Evolutionary conservation across 2,113 vertebrate species (phyloP), one percentile per base, ranked within the genome.

Genomic region (Cottus gobio): DNA sequence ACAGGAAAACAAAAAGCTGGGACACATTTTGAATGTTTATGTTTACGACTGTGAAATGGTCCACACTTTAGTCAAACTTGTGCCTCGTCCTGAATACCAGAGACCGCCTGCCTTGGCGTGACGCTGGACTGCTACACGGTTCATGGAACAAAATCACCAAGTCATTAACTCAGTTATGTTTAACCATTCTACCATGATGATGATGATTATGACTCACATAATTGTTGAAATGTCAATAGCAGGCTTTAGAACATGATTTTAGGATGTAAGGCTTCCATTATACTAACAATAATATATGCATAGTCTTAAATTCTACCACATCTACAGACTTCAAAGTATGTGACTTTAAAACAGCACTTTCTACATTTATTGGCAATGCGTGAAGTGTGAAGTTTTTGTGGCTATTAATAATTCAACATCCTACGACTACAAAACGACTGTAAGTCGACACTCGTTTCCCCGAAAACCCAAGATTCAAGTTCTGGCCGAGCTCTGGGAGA

Each of bases 111-210:
- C 78, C 63, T 31, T 16, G 65, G 5, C 5, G 1, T 52, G 71
- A 75, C 6, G 37, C 28, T 22, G 63, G 48, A 61, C 68, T 4
- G 18, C 68, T 18, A 37, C 61, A 73, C 5, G 85, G 22, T 28
- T 66, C 70, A n/a, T 26, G 26, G 66, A 15, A 13, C 64, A 58
- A 56, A 62, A 42, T 63, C 52, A 42, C 24, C 24, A 18, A 50
- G n/a, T 76, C 64, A 80, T 79, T 75, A 65, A n/a, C 67, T 66
- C 74, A 52, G 61, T 90, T 90, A 62, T 90, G 44, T 75, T 78
- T 64, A 28, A 44, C 37, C 67, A 0, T n/a, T 78, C n/a, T 31
- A 76, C 65, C 80, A 34, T 75, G 66, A 85, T 75, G 66, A 64
- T 46, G 2, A 1, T 11, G 52, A 34, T 34, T 34, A 34, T 84